A percentile compares a stretch with the other conserved stretches of the same genome.
Conservation (phyloP, 2,113 vertebrate species). For the Falco punctatus region DNA sequence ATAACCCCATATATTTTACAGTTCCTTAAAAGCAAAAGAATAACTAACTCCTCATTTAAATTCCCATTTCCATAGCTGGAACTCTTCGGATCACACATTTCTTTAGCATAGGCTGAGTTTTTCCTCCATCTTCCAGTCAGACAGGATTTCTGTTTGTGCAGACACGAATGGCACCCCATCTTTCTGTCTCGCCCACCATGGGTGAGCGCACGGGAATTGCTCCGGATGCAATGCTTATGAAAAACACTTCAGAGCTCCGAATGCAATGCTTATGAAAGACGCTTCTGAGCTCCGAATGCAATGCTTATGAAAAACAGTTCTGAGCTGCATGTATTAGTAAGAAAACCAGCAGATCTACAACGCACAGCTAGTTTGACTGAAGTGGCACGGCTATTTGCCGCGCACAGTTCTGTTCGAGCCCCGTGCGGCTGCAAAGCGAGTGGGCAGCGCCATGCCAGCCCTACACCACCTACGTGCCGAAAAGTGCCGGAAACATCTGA, state of each 20-base stretch:
- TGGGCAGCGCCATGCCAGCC: fast-evolving
- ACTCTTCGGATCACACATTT: background rate
- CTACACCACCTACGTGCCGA: fast-evolving
- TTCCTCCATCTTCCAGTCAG: background rate
- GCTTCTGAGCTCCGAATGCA: background rate
- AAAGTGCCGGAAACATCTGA: background rate
- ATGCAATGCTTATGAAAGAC: background rate
- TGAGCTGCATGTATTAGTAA: background rate
- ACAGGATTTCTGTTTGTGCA: background rate
- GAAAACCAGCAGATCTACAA: background rate
- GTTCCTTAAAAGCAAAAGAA: background rate
- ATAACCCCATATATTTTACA: background rate
- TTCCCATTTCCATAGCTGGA: background rate
- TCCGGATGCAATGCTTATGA: background rate
- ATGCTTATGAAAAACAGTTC: background rate
- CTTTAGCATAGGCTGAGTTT: background rate
- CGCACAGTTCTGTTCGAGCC: background rate
- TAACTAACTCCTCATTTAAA: background rate
- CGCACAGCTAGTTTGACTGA: background rate
- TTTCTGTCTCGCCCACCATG: background rate
- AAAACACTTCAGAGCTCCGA: background rate
- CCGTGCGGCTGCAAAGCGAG: background rate
- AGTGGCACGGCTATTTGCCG: background rate
- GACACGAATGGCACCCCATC: background rate
- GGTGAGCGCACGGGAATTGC: background rate